Percentiles rank a stretch among this genome's conserved stretches.
These are phyloP conservation scores for Euphonia xanthogaster DNA, from an alignment of 2,797 vertebrate genomes.

Conservation along the genomic window DNA sequence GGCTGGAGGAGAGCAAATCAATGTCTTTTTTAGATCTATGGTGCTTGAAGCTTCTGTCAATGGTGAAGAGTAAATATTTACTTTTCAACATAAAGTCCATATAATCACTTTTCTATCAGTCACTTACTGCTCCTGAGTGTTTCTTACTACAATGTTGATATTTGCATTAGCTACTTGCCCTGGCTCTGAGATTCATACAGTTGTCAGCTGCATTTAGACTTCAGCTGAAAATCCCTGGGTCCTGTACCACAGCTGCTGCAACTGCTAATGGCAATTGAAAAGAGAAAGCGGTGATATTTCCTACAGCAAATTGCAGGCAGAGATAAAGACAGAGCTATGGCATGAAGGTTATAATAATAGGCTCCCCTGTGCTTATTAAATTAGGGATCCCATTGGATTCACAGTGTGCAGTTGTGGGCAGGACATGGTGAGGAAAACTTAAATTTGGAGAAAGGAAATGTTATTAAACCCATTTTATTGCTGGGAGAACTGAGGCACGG, in stretches of 20 bases:
- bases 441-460: background rate
- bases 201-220: slow-evolving; percentile 44
- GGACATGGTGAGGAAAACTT: background rate
- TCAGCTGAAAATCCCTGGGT: background rate
- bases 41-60: slow-evolving; percentile 67
- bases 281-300: slow-evolving; percentile 27
- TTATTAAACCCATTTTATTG: background rate
- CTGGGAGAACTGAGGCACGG: background rate
- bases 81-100: slow-evolving; percentile 65
- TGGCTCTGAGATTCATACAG: slow-evolving; percentile 47
- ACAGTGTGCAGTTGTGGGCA: background rate
- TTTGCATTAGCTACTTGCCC: slow-evolving; percentile 59
- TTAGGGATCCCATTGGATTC: background rate
- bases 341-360: background rate
- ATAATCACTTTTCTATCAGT: slow-evolving; percentile 71
- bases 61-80: slow-evolving; percentile 72
- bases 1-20: slow-evolving; percentile 48
- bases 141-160: slow-evolving; percentile 41
- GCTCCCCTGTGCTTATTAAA: background rate
- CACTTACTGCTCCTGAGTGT: slow-evolving; percentile 59
- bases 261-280: background rate
- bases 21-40: slow-evolving; percentile 56
- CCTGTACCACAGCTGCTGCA: background rate
- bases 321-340: background rate
- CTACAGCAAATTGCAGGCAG: background rate